Evolutionary conservation across 2,888 invertebrate species (phyloP).

Genomic region (Baccha elongata): DNA sequence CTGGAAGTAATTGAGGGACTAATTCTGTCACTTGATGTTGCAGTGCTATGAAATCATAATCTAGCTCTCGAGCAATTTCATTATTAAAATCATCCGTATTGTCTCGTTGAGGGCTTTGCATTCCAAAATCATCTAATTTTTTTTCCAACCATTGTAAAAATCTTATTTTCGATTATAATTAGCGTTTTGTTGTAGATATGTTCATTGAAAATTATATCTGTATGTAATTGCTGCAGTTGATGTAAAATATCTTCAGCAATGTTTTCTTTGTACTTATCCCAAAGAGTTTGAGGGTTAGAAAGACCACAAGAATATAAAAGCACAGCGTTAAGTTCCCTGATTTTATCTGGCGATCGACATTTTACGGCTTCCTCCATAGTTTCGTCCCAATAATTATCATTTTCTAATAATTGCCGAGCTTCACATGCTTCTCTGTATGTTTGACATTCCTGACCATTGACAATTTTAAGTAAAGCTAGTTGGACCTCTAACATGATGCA

Average conservation of each 20-base stretch:
- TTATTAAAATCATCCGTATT: background rate
- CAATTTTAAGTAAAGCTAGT: background rate
- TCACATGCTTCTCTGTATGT: background rate
- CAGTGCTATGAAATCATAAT: background rate
- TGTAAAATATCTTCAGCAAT: background rate
- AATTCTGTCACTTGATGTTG: background rate
- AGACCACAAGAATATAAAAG: background rate
- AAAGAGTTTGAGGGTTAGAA: background rate
- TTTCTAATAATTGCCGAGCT: background rate
- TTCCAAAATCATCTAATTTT: background rate
- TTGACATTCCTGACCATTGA: background rate
- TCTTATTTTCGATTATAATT: background rate
- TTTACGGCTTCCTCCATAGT: background rate
- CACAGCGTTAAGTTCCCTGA: background rate
- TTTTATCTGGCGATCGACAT: background rate
- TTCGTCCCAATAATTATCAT: constrained; percentile 3
- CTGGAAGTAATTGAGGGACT: background rate
- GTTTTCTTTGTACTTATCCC: background rate
- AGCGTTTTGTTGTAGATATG: background rate
- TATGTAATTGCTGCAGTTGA: background rate
- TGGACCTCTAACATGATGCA: background rate
- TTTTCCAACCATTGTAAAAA: background rate
- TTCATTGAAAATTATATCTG: background rate
- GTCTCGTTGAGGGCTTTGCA: background rate
- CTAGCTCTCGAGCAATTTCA: background rate